Conservation (phyloP, 2,113 vertebrate genomes). For the human (Homo sapiens) region GRCh38 chr17:46920001-46920500, state of each 20-base stretch:
- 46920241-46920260: background rate
- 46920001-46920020: background rate
- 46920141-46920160: background rate
- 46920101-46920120: background rate
- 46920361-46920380: background rate
- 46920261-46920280: background rate
- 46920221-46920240: background rate
- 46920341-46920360: background rate
- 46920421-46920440: conserved; percentile 11
- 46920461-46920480: conserved; percentile 22
- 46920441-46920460: conserved; percentile 34
- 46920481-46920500: conserved; percentile 64
- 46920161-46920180: background rate
- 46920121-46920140: background rate
- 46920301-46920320: background rate
- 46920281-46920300: background rate
- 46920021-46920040: background rate
- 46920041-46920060: background rate
- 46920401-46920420: background rate
- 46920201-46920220: background rate
- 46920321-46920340: background rate
- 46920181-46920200: background rate
- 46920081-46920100: background rate
- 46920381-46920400: background rate
- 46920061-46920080: background rate